phyloP scores from a whole-genome alignment of 2,797 vertebrate species.

The Columba guinea region DNA sequence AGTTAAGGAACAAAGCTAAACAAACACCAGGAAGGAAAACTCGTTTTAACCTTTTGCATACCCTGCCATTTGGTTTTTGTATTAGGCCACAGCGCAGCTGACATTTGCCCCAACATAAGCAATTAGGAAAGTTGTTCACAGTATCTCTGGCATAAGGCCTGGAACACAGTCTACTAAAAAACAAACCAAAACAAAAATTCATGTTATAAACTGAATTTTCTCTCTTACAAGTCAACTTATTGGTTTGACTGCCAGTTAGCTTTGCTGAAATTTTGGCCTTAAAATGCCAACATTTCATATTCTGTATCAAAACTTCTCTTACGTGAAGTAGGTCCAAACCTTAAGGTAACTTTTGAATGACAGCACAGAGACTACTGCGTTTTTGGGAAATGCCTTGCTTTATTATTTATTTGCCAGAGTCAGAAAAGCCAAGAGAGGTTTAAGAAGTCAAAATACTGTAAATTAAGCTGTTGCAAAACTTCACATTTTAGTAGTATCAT shows the following conservation, averaged over 20 bases:
- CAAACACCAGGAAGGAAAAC: constrained; percentile 41
- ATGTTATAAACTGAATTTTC: neutral
- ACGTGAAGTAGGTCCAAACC: neutral
- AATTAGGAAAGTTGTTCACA: constrained; percentile 27
- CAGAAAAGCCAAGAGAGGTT: neutral
- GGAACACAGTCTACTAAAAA: neutral
- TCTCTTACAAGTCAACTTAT: neutral
- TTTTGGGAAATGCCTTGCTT: neutral
- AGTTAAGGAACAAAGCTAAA: constrained; percentile 26
- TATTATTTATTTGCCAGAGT: neutral
- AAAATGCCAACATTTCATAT: neutral
- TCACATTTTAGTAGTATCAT: neutral
- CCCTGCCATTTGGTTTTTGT: neutral
- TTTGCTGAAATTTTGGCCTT: neutral
- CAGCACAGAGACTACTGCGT: neutral
- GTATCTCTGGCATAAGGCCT: neutral
- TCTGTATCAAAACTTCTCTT: neutral
- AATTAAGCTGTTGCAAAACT: neutral
- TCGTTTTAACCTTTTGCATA: neutral
- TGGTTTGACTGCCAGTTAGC: neutral
- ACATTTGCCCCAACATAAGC: neutral
- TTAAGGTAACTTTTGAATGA: neutral
- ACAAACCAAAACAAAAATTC: neutral
- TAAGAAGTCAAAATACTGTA: neutral
- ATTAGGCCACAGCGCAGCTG: neutral